Percentiles rank a stretch among this genome's conserved stretches.
Conservation (phyloP, 2,113 vertebrate genomes). For the Chelonoidis abingdonii region DNA sequence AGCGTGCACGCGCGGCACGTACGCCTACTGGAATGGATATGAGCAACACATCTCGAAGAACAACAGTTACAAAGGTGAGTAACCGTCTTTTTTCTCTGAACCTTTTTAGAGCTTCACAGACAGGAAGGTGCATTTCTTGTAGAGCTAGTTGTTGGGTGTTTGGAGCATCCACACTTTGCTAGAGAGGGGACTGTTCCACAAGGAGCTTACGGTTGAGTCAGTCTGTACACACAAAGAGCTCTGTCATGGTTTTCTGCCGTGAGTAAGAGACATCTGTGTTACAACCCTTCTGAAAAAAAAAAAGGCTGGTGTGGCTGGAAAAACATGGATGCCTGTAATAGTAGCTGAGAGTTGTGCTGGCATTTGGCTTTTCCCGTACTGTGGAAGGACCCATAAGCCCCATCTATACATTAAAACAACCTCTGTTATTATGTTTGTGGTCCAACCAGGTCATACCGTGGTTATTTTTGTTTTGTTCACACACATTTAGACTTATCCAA, state of each 20-base stretch:
- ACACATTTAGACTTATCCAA: conserved; percentile 5
- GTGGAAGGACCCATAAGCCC: not conserved
- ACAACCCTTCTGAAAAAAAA: not conserved
- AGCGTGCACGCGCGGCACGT: no score
- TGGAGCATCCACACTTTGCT: not conserved
- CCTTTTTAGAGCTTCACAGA: not conserved
- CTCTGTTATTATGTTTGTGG: not conserved
- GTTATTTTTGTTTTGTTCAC: conserved; percentile 2
- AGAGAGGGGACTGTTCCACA: not conserved
- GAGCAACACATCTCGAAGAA: no score
- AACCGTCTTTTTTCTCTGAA: not conserved
- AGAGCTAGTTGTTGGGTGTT: not conserved
- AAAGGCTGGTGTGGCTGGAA: not conserved
- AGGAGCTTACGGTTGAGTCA: not conserved
- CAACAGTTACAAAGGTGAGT: no score
- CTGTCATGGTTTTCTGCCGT: not conserved
- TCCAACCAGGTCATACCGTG: not conserved
- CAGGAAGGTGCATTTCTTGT: not conserved
- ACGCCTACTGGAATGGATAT: no score
- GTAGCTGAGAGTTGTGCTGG: not conserved
- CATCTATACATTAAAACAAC: not conserved
- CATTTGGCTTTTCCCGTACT: not conserved
- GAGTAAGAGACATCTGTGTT: not conserved
- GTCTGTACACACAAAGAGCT: not conserved
- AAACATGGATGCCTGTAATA: not conserved